phyloP scores from a whole-genome alignment of 30 jellyfish, hydroid and myxozoan genomes.

The Turritopsis rubra region DNA sequence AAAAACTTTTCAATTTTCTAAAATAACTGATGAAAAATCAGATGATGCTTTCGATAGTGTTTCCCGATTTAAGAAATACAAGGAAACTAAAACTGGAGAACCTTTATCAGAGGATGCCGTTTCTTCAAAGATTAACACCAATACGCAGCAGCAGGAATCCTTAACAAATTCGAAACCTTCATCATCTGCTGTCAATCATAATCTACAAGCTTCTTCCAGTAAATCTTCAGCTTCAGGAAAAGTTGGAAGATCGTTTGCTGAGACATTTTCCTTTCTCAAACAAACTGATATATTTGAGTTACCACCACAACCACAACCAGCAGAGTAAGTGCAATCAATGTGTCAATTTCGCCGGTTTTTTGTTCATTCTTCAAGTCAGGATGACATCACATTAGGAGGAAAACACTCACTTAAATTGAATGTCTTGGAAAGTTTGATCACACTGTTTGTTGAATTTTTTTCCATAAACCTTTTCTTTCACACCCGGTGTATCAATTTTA shows the following conservation, averaged over 20 bases:
- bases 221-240: background rate
- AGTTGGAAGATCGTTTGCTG: conserved; percentile 46
- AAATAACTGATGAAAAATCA: conserved; percentile 10
- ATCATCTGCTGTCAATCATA: background rate
- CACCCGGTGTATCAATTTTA: too few relatives aligned
- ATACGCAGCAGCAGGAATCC: background rate
- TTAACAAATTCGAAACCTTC: background rate
- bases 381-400: background rate
- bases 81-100: background rate
- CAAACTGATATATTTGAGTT: conserved; percentile 31
- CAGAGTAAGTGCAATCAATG: conserved; percentile 27
- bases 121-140: background rate
- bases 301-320: conserved; percentile 37
- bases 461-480: too few relatives aligned
- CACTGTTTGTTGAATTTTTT: too few relatives aligned
- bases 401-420: background rate
- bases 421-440: background rate
- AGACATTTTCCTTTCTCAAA: conserved; percentile 35
- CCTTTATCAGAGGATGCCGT: background rate
- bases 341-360: background rate
- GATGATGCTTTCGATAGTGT: conserved; percentile 1
- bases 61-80: conserved; percentile 19
- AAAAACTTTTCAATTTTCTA: background rate
- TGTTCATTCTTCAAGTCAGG: background rate
- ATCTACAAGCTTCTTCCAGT: background rate